Evolutionary conservation across 2,888 invertebrate genomes (phyloP).

Genomic region (Tetragnatha montana): DNA sequence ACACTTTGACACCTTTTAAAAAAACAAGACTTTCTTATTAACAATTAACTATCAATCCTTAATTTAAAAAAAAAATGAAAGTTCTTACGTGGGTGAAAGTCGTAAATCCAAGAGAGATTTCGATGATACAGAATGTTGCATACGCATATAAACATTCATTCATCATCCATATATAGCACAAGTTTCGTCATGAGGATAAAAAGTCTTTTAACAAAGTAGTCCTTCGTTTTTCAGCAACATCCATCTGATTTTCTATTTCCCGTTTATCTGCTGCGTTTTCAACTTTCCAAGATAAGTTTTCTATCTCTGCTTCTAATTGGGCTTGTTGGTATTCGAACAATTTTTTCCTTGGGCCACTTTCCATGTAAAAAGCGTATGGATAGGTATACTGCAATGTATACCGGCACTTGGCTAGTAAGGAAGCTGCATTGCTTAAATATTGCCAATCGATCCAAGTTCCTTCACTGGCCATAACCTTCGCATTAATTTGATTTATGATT

Average conservation of each 20-base stretch:
- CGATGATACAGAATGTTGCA: slow-evolving; percentile 38
- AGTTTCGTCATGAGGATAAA: slow-evolving; percentile 76
- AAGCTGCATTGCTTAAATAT: slow-evolving; percentile 95
- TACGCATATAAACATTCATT: slow-evolving; percentile 1
- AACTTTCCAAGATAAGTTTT: slow-evolving; percentile 99
- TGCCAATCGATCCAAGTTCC: slow-evolving; percentile 99
- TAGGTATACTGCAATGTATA: slow-evolving; percentile 99
- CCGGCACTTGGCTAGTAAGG: slow-evolving; percentile 93
- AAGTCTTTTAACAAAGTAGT: slow-evolving; percentile 97
- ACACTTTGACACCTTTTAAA: too few species aligned
- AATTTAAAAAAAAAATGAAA: slow-evolving; percentile 2
- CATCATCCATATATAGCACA: slow-evolving; percentile 12
- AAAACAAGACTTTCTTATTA: too few species aligned
- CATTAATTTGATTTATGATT: slow-evolving; percentile 92
- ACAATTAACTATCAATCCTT: slow-evolving; percentile 10
- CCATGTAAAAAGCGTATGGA: slow-evolving; percentile 99
- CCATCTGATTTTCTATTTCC: slow-evolving; percentile 96
- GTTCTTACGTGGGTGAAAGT: neutral
- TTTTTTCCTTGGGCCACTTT: slow-evolving; percentile 92
- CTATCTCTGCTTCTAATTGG: slow-evolving; percentile 98
- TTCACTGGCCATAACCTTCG: slow-evolving; percentile 94
- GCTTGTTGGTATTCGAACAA: slow-evolving; percentile 91
- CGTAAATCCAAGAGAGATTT: neutral
- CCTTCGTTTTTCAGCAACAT: slow-evolving; percentile 97
- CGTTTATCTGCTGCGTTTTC: slow-evolving; percentile 97